Conservation (phyloP, 2,113 vertebrate species). For the Calypte anna region DNA sequence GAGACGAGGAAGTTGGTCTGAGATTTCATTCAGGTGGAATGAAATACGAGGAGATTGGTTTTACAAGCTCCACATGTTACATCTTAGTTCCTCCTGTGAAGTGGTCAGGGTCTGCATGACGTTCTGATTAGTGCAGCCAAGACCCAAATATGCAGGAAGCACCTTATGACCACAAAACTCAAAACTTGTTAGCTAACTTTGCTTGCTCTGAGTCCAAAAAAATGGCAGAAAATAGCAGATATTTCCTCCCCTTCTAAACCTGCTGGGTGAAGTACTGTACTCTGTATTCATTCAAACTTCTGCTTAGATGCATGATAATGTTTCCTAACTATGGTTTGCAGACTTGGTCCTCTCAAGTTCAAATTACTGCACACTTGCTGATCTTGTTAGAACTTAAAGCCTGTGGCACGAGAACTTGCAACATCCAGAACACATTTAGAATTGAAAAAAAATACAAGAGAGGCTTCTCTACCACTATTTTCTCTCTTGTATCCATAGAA, state of each 20-base stretch:
- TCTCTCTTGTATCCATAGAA: constrained; percentile 46
- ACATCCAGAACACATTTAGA: background rate
- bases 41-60: background rate
- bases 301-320: background rate
- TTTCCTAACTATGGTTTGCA: background rate
- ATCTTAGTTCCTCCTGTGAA: background rate
- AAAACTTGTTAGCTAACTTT: background rate
- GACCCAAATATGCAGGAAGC: background rate
- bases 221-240: background rate
- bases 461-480: background rate
- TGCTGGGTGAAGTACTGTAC: background rate
- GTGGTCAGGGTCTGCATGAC: background rate
- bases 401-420: background rate
- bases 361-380: background rate
- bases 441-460: background rate
- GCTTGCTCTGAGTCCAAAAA: background rate
- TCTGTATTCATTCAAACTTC: background rate
- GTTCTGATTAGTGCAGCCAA: background rate
- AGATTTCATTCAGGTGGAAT: background rate
- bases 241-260: background rate
- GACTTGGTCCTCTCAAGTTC: background rate
- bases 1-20: background rate
- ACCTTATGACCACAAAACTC: background rate
- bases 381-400: background rate
- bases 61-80: background rate